Conservation (phyloP, 2,888 invertebrate genomes). For the Zootermopsis nevadensis region DNA sequence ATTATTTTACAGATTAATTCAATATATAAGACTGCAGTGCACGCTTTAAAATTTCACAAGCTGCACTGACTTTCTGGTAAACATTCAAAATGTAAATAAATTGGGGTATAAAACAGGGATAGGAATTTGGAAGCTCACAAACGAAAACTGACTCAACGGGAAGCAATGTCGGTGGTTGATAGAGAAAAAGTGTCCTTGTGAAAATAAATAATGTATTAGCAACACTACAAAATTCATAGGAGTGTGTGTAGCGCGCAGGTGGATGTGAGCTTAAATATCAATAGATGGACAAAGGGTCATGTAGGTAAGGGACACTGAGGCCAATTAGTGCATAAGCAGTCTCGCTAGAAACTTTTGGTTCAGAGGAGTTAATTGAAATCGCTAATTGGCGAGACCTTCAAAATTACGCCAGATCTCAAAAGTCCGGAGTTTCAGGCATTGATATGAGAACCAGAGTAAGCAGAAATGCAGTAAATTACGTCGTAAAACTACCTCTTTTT, state of each 20-base stretch:
- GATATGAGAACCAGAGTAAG: neutral
- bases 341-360: conserved; percentile 29
- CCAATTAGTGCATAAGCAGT: conserved; percentile 37
- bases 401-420: conserved; percentile 13
- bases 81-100: too few relatives aligned
- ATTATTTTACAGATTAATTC: too few relatives aligned
- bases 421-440: conserved; percentile 14
- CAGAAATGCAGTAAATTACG: too few relatives aligned
- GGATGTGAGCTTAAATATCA: neutral
- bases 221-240: neutral
- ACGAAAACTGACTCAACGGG: too few relatives aligned
- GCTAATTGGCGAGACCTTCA: conserved; percentile 35
- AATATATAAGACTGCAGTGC: too few relatives aligned
- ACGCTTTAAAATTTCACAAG: too few relatives aligned
- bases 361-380: conserved; percentile 27
- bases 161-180: too few relatives aligned
- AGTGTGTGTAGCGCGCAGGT: neutral
- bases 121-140: too few relatives aligned
- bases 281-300: neutral
- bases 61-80: too few relatives aligned
- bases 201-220: conserved; percentile 14
- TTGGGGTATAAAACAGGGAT: too few relatives aligned
- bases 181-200: neutral
- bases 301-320: neutral
- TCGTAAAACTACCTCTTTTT: too few relatives aligned